These are phyloP conservation scores for Lasius fuliginosus DNA, from an alignment of 2,888 invertebrate species.

Conservation along the genomic window DNA sequence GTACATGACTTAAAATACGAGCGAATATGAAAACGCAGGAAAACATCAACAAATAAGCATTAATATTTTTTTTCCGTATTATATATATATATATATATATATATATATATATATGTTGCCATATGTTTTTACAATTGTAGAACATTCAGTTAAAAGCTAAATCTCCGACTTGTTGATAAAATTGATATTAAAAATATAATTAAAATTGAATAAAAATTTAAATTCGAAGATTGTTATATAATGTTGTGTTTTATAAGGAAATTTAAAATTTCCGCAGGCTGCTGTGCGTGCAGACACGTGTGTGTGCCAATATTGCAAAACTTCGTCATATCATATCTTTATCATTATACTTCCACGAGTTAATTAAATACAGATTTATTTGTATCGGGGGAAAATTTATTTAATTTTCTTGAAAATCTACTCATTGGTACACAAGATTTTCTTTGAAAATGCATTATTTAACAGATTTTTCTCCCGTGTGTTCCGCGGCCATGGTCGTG, in stretches of 20 bases:
- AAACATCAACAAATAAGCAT: not conserved
- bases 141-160: not conserved
- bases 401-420: not conserved
- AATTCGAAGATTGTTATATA: not conserved
- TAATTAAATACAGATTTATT: not conserved
- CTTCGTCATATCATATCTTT: not conserved
- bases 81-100: not conserved
- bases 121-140: not conserved
- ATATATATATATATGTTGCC: not conserved
- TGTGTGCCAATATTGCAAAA: not conserved
- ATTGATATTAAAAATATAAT: not conserved
- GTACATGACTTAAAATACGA: not conserved
- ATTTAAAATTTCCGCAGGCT: not conserved
- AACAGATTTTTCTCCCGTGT: not conserved
- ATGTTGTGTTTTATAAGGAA: not conserved
- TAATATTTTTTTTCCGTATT: not conserved
- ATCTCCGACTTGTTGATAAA: not conserved
- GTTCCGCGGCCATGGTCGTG: too few species aligned
- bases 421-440: not conserved
- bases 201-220: not conserved
- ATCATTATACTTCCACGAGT: not conserved
- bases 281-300: not conserved
- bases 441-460: not conserved
- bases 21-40: not conserved
- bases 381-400: not conserved